Evolutionary conservation across 2,888 invertebrate species (phyloP), one percentile per base, ranked within the genome.

Genomic region (Pterobdella sp.): DNA sequence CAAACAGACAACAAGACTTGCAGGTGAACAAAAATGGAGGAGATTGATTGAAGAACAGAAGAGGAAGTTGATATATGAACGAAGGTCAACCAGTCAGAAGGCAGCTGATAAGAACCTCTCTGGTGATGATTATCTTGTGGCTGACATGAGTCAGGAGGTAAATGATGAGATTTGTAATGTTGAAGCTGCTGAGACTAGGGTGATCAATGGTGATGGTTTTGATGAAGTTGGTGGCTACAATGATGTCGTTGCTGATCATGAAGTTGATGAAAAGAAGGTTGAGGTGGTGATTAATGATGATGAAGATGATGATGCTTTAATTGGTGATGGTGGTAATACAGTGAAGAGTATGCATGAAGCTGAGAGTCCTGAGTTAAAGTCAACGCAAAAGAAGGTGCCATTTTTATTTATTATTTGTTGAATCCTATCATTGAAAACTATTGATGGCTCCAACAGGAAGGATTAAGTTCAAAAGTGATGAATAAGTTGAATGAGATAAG

Each of bases 21-120:
- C n/a, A n/a, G n/a, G n/a, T n/a, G n/a, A n/a, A n/a, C n/a, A 56
- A 26, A 56, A 26, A 56, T 56, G 60, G 60, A 56, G 7, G 60
- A 3, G 60, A 4, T 56, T 56, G 60, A 56, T 56, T 56, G 60
- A 56, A n/a, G 60, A 56, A n/a, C 4, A 22, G n/a, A 56, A 56
- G n/a, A 56, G 26, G n/a, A n/a, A 56, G n/a, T 56, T 56, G n/a
- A 56, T 56, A 56, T 26, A 56, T 4, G 60, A 56, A n/a, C 18
- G 60, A 22, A 56, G 60, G 60, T n/a, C n/a, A n/a, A n/a, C n/a
- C n/a, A n/a, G n/a, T n/a, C 60, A 56, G 14, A 42, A 14, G 42
- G 7, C 42, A 42, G 60, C 26, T 56, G 10, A 7, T 22, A 56
- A 56, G 60, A 7, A 42, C 10, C 49, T 7, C 7, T 42, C 22